Evolutionary conservation across 1,140 invertebrate genomes (phyloP).

Genomic region (Maconellicoccus hirsutus): DNA sequence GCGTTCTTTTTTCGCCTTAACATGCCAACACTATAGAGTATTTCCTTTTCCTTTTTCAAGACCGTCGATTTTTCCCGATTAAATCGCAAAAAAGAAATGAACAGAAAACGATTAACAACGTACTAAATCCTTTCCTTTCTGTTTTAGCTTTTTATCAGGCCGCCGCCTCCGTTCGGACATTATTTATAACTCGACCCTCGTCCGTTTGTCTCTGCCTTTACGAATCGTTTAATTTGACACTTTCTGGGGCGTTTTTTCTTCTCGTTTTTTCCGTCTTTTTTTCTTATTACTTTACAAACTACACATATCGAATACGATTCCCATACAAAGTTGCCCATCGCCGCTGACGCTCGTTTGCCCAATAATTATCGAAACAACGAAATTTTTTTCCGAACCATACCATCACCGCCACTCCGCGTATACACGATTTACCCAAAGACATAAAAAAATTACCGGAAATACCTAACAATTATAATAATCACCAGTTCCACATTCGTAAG

Average conservation of each 20-base stretch:
- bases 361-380: no score
- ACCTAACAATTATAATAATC: no score
- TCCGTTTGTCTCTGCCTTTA: not conserved
- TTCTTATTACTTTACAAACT: not conserved
- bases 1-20: conserved; percentile 10
- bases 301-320: not conserved
- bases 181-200: not conserved
- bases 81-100: conserved; percentile 13
- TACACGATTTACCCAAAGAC: no score
- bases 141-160: conserved; percentile 1
- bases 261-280: not conserved
- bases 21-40: conserved; percentile 5
- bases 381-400: no score
- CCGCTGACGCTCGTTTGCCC: no score
- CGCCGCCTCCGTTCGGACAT: not conserved
- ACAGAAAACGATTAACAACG: not conserved
- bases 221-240: conserved; percentile 8
- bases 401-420: no score
- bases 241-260: not conserved
- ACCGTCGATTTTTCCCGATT: conserved; percentile 12
- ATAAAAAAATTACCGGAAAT: no score
- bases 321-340: not conserved
- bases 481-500: no score
- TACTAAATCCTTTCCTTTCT: not conserved
- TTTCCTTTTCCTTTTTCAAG: not conserved